Evolutionary conservation across 64 coral and sea anemone genomes (phyloP).

Genomic region (Pocillopora verrucosa): DNA sequence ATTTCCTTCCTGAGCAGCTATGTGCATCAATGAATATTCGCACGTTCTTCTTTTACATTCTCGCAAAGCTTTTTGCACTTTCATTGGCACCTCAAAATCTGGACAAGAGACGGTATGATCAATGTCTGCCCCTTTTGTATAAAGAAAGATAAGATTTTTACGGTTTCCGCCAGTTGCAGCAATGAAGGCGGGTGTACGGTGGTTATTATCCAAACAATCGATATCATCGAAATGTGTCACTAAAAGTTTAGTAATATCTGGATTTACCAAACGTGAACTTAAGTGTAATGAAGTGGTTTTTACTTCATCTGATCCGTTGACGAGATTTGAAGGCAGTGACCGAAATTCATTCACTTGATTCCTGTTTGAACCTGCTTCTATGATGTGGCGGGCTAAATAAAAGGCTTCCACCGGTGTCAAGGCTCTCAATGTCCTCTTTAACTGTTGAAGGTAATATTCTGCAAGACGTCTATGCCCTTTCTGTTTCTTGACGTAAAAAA

Average conservation of each 20-base stretch:
- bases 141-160: constrained; percentile 12
- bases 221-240: neutral
- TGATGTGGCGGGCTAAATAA: constrained; percentile 11
- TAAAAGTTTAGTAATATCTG: constrained; percentile 3
- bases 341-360: constrained; percentile 1
- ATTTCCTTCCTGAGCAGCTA: constrained; percentile 45
- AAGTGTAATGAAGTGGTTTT: constrained; percentile 41
- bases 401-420: neutral
- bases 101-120: neutral
- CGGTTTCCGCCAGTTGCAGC: constrained; percentile 13
- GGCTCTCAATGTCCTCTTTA: neutral
- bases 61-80: neutral
- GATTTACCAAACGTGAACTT: constrained; percentile 1
- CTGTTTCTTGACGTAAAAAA: constrained; percentile 47
- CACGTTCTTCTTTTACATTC: constrained; percentile 30
- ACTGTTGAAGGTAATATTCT: constrained; percentile 25
- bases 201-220: neutral
- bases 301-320: constrained; percentile 4
- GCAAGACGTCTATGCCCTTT: constrained; percentile 43
- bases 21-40: constrained; percentile 43
- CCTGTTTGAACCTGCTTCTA: neutral
- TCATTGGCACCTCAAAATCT: neutral
- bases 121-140: constrained; percentile 31
- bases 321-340: neutral
- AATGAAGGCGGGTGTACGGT: constrained; percentile 38